Conservation (phyloP, 2,888 invertebrate genomes). For the Sinodicranocentrus sp. region DNA sequence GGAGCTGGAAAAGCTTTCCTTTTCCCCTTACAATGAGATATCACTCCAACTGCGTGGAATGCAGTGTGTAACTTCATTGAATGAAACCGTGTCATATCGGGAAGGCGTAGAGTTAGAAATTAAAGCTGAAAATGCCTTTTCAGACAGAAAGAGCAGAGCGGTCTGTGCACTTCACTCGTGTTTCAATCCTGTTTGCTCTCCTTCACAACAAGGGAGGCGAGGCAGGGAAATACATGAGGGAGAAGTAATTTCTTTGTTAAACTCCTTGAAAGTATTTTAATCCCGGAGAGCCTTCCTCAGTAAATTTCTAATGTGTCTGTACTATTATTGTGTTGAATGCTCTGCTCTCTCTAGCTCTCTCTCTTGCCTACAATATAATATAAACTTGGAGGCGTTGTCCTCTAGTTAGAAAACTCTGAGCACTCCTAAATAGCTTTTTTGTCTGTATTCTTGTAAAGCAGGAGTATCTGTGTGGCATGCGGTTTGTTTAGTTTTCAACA, state of each 20-base stretch:
- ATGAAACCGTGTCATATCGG: conserved; percentile 33
- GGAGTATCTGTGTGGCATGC: conserved; percentile 23
- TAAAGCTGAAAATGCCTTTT: conserved; percentile 24
- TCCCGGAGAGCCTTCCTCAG: conserved; percentile 54
- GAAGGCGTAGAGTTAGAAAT: conserved; percentile 17
- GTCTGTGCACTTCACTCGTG: neutral
- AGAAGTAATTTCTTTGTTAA: conserved; percentile 62
- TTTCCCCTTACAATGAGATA: neutral
- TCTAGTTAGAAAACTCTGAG: no score
- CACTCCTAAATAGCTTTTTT: conserved; percentile 16
- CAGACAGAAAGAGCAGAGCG: conserved; percentile 24
- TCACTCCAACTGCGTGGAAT: conserved; percentile 33
- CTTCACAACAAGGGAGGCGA: conserved; percentile 26
- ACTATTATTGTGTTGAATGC: neutral
- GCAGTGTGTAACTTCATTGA: conserved; percentile 16
- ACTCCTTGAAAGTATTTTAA: conserved; percentile 66
- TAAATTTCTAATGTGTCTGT: conserved; percentile 45
- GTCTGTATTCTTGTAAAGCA: neutral
- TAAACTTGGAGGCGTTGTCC: no score
- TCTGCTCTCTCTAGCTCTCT: neutral
- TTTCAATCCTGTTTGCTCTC: conserved; percentile 13
- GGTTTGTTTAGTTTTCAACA: conserved; percentile 59
- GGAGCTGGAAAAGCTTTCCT: no score
- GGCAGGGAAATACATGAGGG: conserved; percentile 47
- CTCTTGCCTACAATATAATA: no score